Evolutionary conservation across 2,113 vertebrate genomes (phyloP).

Genomic region (Hymenochirus boettgeri): DNA sequence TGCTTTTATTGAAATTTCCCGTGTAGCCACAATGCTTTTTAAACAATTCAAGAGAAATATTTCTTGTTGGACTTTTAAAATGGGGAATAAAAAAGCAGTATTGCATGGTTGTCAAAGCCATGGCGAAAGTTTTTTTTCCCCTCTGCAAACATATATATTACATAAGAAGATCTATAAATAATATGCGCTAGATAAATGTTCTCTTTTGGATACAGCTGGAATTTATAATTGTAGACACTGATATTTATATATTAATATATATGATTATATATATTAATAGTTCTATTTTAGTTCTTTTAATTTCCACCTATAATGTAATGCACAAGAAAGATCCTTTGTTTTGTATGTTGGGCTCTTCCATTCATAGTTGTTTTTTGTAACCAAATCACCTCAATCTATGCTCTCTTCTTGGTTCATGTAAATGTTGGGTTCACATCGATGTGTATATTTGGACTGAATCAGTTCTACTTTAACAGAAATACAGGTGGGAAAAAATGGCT

Average conservation of each 20-base stretch:
- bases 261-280: slow-evolving; percentile 21
- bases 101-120: slow-evolving; percentile 61
- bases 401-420: slow-evolving; percentile 23
- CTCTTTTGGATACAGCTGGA: slow-evolving; percentile 22
- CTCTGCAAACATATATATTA: slow-evolving; percentile 43
- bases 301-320: slow-evolving; percentile 29
- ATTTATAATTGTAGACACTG: slow-evolving; percentile 7
- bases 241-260: slow-evolving; percentile 34
- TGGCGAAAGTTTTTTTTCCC: slow-evolving; percentile 51
- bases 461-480: slow-evolving; percentile 84
- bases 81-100: slow-evolving; percentile 62
- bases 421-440: slow-evolving; percentile 9
- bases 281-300: slow-evolving; percentile 27
- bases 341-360: slow-evolving; percentile 5
- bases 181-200: slow-evolving; percentile 63
- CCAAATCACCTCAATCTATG: slow-evolving; percentile 4
- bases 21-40: slow-evolving; percentile 65
- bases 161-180: slow-evolving; percentile 51
- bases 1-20: slow-evolving; percentile 52
- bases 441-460: slow-evolving; percentile 80
- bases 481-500: slow-evolving; percentile 68
- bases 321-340: slow-evolving; percentile 20
- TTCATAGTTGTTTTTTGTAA: slow-evolving; percentile 15
- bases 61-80: slow-evolving; percentile 59
- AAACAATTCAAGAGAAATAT: slow-evolving; percentile 61